A percentile compares a stretch with the other conserved stretches of the same genome.
These are phyloP conservation scores for Drosophila rellima DNA, from an alignment of 2,888 invertebrate species.

Conservation along the genomic window DNA sequence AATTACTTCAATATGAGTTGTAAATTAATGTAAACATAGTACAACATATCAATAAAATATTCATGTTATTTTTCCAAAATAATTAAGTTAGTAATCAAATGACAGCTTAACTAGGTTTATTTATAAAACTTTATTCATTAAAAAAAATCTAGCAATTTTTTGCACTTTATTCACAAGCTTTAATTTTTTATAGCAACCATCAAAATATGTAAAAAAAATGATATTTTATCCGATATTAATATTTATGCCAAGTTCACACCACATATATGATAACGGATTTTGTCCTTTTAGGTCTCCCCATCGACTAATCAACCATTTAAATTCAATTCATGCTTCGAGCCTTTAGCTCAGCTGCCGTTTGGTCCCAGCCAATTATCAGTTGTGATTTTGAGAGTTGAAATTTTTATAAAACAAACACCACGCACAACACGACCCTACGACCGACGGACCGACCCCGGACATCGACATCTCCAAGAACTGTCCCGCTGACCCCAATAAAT, in stretches of 20 bases:
- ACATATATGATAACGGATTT: background rate
- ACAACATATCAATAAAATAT: background rate
- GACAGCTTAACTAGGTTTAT: too few relatives aligned
- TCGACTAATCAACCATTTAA: slow-evolving; percentile 62
- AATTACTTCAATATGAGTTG: slow-evolving; percentile 3
- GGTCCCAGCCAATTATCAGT: slow-evolving; percentile 67
- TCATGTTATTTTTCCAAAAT: background rate
- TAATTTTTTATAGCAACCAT: background rate
- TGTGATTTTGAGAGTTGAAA: slow-evolving; percentile 58
- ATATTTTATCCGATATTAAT: background rate
- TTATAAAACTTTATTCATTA: too few relatives aligned
- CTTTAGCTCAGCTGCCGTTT: slow-evolving; percentile 55
- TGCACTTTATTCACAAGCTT: too few relatives aligned
- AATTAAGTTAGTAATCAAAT: too few relatives aligned
- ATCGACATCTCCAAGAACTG: slow-evolving; percentile 40
- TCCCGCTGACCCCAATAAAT: slow-evolving; percentile 69
- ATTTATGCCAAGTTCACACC: slow-evolving; percentile 16
- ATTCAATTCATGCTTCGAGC: slow-evolving; percentile 56
- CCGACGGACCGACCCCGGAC: slow-evolving; percentile 9
- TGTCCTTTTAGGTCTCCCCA: slow-evolving; percentile 2
- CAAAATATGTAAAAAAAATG: background rate
- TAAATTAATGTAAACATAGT: background rate
- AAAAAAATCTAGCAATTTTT: too few relatives aligned
- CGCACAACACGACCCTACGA: slow-evolving; percentile 12
- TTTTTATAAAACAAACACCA: slow-evolving; percentile 40